Evolutionary conservation across 2,888 invertebrate genomes (phyloP).

Genomic region (Drosophila anomalipes): DNA sequence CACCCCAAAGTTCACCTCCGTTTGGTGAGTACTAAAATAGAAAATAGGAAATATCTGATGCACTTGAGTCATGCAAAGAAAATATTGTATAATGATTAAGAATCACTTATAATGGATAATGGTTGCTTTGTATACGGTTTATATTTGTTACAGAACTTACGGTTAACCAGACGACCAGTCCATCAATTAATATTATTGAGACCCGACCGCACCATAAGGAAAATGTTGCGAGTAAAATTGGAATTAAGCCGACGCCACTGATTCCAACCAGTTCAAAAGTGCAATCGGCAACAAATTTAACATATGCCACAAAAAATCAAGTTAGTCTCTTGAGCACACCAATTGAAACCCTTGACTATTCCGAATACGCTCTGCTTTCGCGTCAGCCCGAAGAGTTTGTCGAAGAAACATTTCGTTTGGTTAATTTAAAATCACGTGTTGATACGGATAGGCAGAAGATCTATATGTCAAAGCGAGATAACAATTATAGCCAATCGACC

Average conservation of each 20-base stretch:
- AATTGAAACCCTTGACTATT: slow-evolving; percentile 90
- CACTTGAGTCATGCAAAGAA: background rate
- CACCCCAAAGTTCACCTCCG: slow-evolving; percentile 92
- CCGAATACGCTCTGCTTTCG: slow-evolving; percentile 94
- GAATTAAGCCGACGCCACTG: slow-evolving; percentile 72
- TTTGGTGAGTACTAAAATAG: slow-evolving; percentile 86
- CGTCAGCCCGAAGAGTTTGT: slow-evolving; percentile 93
- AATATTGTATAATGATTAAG: background rate
- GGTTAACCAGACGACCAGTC: slow-evolving; percentile 37
- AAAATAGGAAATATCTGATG: background rate
- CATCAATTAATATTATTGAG: slow-evolving; percentile 71
- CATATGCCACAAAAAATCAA: slow-evolving; percentile 24
- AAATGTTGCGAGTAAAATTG: slow-evolving; percentile 54
- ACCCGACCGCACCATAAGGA: slow-evolving; percentile 69
- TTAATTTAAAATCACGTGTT: slow-evolving; percentile 89
- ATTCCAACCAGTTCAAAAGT: slow-evolving; percentile 31
- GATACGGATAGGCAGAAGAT: slow-evolving; percentile 68
- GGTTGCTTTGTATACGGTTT: background rate
- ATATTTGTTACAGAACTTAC: slow-evolving; percentile 50
- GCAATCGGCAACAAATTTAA: slow-evolving; percentile 40
- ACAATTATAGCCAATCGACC: slow-evolving; percentile 90
- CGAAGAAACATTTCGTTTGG: slow-evolving; percentile 93
- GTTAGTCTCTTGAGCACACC: slow-evolving; percentile 49
- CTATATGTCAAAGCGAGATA: slow-evolving; percentile 86
- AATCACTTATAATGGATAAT: background rate